Percentiles rank a stretch among this genome's conserved stretches.
Conservation (phyloP, 2,797 vertebrate species). For the Tiaroga cobitis region DNA sequence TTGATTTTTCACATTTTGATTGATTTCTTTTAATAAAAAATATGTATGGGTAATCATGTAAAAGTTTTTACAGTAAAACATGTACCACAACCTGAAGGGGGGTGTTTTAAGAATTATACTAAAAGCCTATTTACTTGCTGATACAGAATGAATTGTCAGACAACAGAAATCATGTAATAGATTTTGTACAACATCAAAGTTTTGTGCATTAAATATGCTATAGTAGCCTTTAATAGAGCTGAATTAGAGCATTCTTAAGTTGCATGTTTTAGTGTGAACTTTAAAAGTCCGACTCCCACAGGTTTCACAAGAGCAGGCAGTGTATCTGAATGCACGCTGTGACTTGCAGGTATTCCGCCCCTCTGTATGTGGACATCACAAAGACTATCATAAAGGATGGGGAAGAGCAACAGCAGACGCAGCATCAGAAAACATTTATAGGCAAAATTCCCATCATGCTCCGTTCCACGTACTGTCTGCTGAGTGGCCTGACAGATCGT, state of each 20-base stretch:
- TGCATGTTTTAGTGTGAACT: background rate
- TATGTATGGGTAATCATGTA: background rate
- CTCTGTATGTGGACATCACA: slow-evolving; percentile 97
- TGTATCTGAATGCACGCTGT: background rate
- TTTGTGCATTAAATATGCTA: background rate
- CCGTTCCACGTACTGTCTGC: slow-evolving; percentile 94
- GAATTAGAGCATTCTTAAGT: background rate
- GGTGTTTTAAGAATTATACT: background rate
- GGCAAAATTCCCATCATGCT: slow-evolving; percentile 99
- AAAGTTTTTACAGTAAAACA: background rate
- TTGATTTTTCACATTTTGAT: background rate
- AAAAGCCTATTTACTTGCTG: background rate
- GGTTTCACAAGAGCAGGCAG: background rate
- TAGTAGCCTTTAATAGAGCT: background rate
- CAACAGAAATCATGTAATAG: background rate
- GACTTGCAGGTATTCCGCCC: slow-evolving; percentile 89
- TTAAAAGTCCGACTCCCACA: background rate
- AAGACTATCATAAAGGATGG: slow-evolving; percentile 99
- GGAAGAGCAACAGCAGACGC: slow-evolving; percentile 95
- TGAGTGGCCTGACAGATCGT: slow-evolving; percentile 94
- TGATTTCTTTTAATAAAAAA: too few species aligned
- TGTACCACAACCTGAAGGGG: too few species aligned
- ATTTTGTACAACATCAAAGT: background rate
- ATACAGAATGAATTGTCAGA: background rate
- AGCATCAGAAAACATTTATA: slow-evolving; percentile 99